Percentiles rank a stretch among this genome's conserved stretches.
Conservation (phyloP, 2,797 vertebrate species). For the Melanogrammus aeglefinus region DNA sequence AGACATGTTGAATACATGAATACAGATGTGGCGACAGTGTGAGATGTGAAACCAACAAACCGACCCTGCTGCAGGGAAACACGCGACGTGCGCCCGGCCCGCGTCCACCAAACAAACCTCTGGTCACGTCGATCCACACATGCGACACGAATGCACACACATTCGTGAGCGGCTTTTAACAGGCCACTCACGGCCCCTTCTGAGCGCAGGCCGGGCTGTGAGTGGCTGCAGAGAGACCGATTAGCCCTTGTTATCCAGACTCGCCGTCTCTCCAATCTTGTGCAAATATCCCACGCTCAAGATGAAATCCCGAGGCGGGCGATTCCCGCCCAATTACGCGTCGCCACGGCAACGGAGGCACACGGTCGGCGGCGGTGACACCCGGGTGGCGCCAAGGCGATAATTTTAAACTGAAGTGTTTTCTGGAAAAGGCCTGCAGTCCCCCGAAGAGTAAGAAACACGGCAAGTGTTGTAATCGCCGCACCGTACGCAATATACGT, state of each 20-base stretch:
- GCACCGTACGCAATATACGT: background rate
- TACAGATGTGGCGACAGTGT: background rate
- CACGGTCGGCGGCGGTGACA: slow-evolving; percentile 37
- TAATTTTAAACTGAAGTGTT: background rate
- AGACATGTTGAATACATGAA: background rate
- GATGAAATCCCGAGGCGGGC: slow-evolving; percentile 46
- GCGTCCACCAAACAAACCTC: slow-evolving; percentile 2
- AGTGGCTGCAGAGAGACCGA: slow-evolving; percentile 52
- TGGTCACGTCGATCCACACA: slow-evolving; percentile 22
- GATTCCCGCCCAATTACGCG: slow-evolving; percentile 57
- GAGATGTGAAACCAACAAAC: background rate
- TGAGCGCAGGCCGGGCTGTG: slow-evolving; percentile 23
- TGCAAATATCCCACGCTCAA: slow-evolving; percentile 42
- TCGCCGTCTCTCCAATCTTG: slow-evolving; percentile 51
- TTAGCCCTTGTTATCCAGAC: slow-evolving; percentile 57
- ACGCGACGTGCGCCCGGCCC: background rate
- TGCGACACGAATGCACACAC: slow-evolving; percentile 22
- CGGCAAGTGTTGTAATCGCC: background rate
- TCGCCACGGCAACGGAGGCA: slow-evolving; percentile 60
- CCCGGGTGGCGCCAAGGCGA: slow-evolving; percentile 24
- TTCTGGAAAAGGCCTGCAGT: background rate
- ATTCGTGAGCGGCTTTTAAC: slow-evolving; percentile 15
- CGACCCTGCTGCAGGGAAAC: slow-evolving; percentile 26
- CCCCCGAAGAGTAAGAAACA: background rate
- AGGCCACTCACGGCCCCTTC: slow-evolving; percentile 27